phyloP scores from a whole-genome alignment of 2,113 vertebrate species.

The Varanus komodoensis region DNA sequence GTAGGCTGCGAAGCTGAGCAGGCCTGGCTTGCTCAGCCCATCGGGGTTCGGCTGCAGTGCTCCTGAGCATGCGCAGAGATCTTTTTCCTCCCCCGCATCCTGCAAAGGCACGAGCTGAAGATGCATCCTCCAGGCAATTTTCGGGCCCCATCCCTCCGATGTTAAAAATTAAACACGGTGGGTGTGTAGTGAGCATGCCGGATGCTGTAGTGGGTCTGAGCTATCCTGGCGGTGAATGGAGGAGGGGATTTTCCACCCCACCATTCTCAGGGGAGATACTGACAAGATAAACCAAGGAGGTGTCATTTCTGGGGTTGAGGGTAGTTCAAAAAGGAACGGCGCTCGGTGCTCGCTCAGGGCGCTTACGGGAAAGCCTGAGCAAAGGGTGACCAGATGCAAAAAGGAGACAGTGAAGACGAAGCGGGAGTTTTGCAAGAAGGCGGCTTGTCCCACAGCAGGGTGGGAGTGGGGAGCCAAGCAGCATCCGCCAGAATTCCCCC shows the following conservation, averaged over 20 bases:
- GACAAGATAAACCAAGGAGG: constrained; percentile 49
- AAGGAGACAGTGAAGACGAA: background rate
- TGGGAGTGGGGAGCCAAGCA: background rate
- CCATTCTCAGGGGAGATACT: constrained; percentile 55
- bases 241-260: constrained; percentile 54
- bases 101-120: background rate
- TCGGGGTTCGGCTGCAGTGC: background rate
- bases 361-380: background rate
- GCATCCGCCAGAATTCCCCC: background rate
- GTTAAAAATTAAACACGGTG: background rate
- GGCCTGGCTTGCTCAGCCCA: background rate
- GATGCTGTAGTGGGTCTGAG: background rate
- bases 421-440: background rate
- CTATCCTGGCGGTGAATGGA: background rate
- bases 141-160: background rate
- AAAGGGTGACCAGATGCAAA: background rate
- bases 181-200: background rate
- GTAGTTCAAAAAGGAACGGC: background rate
- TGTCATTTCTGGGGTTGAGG: constrained; percentile 11
- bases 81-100: background rate
- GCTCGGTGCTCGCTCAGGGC: background rate
- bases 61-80: background rate
- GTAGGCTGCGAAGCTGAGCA: background rate
- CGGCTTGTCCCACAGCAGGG: background rate
- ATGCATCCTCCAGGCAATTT: background rate